phyloP scores from a whole-genome alignment of 2,113 vertebrate genomes.

The Hippocampus mohnikei region DNA sequence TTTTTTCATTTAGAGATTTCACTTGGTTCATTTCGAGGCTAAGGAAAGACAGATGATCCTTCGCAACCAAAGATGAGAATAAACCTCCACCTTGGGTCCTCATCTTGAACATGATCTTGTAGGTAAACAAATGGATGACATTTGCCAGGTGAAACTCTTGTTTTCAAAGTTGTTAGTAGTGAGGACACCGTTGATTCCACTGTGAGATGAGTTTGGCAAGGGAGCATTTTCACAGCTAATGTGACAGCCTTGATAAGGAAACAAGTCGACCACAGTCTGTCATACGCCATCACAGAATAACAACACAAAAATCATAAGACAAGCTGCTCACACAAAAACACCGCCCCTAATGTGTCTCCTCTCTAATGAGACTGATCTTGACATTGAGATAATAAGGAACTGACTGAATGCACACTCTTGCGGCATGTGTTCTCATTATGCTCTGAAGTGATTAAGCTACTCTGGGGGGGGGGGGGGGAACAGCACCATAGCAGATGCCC shows the following conservation, averaged over 20 bases:
- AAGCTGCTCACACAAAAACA: slow-evolving; percentile 21
- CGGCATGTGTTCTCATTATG: slow-evolving; percentile 3
- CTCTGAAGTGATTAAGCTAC: slow-evolving; percentile 20
- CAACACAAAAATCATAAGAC: slow-evolving; percentile 5
- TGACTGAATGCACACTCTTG: not conserved
- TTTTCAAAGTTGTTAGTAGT: slow-evolving; percentile 16
- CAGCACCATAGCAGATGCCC: slow-evolving; percentile 8
- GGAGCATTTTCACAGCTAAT: not conserved
- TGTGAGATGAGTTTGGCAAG: not conserved
- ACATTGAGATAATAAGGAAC: not conserved
- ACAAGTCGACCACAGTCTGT: slow-evolving; percentile 11
- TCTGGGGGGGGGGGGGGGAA: not conserved
- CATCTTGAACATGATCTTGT: slow-evolving; percentile 5
- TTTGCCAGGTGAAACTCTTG: not conserved
- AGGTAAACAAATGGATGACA: slow-evolving; percentile 8
- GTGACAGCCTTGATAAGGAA: not conserved
- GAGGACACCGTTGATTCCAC: not conserved
- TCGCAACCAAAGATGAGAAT: slow-evolving; percentile 60
- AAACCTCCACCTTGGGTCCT: slow-evolving; percentile 36
- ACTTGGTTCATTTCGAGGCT: slow-evolving; percentile 22
- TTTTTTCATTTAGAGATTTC: slow-evolving; percentile 11
- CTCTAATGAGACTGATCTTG: not conserved
- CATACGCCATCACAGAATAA: not conserved
- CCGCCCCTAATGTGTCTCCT: not conserved
- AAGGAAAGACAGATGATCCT: slow-evolving; percentile 48